Base-by-base conservation (phyloP, 2,113 vertebrate species). In the Natator depressus region DNA sequence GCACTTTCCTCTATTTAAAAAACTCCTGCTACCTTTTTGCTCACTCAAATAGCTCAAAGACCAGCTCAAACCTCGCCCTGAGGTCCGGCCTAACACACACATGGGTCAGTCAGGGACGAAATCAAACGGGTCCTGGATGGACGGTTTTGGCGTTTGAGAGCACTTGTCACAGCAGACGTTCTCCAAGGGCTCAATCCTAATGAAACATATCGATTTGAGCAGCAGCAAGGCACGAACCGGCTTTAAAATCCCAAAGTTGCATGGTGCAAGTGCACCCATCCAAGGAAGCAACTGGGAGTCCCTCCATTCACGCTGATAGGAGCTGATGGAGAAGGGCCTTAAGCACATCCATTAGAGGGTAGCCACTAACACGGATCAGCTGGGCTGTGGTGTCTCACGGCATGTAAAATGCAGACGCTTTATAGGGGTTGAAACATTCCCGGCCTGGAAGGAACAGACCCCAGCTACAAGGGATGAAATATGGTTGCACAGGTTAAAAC, bases 231-330 rank as follows among this genome's bases (percentile, higher is more conserved):
- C 8, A 29, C 0, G 51, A 10, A 11, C 0, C 27, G 10, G 69
- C 2, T 2, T 1, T 8, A 51, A 13, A n/a, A 47, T 35, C 35
- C 29, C 5, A 29, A 38, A 19, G 80, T n/a, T 22, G 86, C 79
- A 20, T 5, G 3, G 1, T 1, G 0, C 27, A 8, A 17, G 25
- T 0, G n/a, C 0, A 54, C 19, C 1, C 53, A 20, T 3, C 2
- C 72, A 27, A n/a, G 42, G 84, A n/a, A 38, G 31, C 12, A 0
- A 3, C 17, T 13, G 9, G 22, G 24, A 31, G 3, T 2, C 22
- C 88, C 24, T 47, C 22, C 85, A 49, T 1, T 1, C 12, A 19
- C 0, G 19, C n/a, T 88, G 5, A 47, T 8, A 4, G 75, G 42
- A 54, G 17, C 59, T 11, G 6, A 1, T 0, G 2, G n/a, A 55